Base-by-base conservation (phyloP, 2,888 invertebrate species). In the Lasioglossum oenotherae region DNA sequence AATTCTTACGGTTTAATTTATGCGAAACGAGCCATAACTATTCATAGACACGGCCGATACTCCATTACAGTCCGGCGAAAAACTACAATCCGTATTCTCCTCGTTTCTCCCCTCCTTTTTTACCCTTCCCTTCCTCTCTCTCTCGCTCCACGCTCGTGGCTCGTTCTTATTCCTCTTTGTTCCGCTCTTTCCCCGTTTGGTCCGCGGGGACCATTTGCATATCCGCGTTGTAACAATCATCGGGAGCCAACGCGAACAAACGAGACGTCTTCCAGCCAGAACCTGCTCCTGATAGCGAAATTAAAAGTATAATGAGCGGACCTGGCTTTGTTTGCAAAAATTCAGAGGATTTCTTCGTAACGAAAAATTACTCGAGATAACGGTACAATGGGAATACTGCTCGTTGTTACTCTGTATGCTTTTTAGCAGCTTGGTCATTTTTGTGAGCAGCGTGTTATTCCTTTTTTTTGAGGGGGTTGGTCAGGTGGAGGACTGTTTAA, bases 1-100 rank as follows among this genome's bases (percentile, higher is more conserved):
- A 86, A 91, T 89, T 90, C 80, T 80, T 77, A 73, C 84, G 82
- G 84, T 41, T 85, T 91, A 91, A 91, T 91, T 91, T 91, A 91
- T 91, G 90, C 90, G 84, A 79, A 84, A 78, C 83, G 46, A 82
- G 81, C 88, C 80, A 90, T 91, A 90, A 90, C 89, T 89, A 90
- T 90, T 90, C 90, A 90, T 89, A 89, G 88, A 84, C 79, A 80
- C 57, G 83, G 82, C 67, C 77, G 82, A 88, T 87, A 80, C 81
- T 82, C 81, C 81, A 82, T 88, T 89, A 85, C 80, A 71, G 86
- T 78, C 82, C 38, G 83, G 19, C 79, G 69, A 78, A 86, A 78
- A 86, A 84, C 80, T 88, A 80, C 80, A 76, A 86, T 90, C 84
- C 79, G 81, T 76, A 73, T 82, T 82, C 78, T 84, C 53, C 76